Base-by-base conservation (phyloP, 2,113 vertebrate genomes). In the Penelope pileata region DNA sequence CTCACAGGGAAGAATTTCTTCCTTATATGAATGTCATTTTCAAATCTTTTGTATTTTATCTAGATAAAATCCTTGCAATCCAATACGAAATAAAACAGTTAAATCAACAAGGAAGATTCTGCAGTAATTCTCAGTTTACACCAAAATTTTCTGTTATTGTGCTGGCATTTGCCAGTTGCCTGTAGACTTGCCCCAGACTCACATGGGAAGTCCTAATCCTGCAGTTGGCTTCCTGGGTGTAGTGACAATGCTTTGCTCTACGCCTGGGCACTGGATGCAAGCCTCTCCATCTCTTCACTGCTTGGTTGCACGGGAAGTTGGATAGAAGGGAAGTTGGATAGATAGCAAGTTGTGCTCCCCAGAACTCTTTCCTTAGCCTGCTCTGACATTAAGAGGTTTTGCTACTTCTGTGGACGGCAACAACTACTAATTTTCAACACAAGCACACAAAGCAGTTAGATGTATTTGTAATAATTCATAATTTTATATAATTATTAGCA, bases 261-360 rank as follows among this genome's bases (percentile, higher is more conserved):
- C 24, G 45, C 0, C 0, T 67, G 48, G 43, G 11, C 18, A 10
- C 32, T 59, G 69, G 47, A 16, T 10, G 3, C 22, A 15, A 86
- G 21, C 50, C 30, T 60, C 36, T 59, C 34, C 27, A 47, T 14
- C 48, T 83, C 36, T 38, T 23, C 38, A 8, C 27, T 70, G 32
- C 27, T 22, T 21, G 32, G 43, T 24, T 64, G 42, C n/a, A 51
- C 50, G 26, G 59, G 48, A 78, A 48, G 30, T 86, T 66, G 45
- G 72, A 1, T 50, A n/a, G 27, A 16, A 5, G 26, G 59, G 48
- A 78, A 48, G 32, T 84, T 63, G 43, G 69, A 0, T 45, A 38
- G 32, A 16, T 5, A 30, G 38, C 21, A 15, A 90, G 38, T 27
- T 50, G 29, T 59, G 59, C 12, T 85, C 11, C 34, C 13, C 21